A percentile compares a stretch with the other conserved stretches of the same genome.
These are phyloP conservation scores for Bubo bubo DNA, from an alignment of 2,113 vertebrate genomes.

Conservation along the genomic window DNA sequence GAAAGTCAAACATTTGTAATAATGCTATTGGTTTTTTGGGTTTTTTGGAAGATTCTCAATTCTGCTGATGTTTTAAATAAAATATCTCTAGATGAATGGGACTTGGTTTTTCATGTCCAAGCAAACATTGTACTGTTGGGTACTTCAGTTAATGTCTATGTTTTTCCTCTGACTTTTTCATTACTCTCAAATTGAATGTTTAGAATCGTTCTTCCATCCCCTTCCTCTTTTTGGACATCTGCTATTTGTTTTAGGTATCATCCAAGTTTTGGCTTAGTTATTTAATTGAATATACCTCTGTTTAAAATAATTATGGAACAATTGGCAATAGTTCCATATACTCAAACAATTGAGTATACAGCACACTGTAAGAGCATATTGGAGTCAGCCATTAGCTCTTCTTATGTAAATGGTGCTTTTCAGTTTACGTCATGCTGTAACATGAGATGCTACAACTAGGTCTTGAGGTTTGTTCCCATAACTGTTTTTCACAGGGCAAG, in stretches of 20 bases:
- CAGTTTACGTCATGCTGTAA: not conserved
- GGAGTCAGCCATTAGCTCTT: not conserved
- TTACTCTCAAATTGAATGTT: not conserved
- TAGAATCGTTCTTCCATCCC: not conserved
- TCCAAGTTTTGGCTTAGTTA: not conserved
- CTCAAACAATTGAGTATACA: not conserved
- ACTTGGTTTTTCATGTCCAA: not conserved
- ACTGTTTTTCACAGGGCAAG: not conserved
- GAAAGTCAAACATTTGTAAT: slow-evolving; percentile 29
- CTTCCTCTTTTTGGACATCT: not conserved
- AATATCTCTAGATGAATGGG: not conserved
- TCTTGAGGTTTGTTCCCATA: not conserved
- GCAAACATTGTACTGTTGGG: not conserved
- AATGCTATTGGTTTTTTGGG: not conserved
- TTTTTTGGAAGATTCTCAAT: not conserved
- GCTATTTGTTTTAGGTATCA: not conserved
- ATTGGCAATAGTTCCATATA: not conserved
- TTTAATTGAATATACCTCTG: not conserved
- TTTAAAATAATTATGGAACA: not conserved
- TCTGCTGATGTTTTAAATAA: not conserved
- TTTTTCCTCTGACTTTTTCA: not conserved
- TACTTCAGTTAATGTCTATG: not conserved
- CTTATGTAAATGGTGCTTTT: not conserved
- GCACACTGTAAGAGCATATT: not conserved
- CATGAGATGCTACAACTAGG: not conserved